Conservation (phyloP, 2,113 vertebrate genomes). For the Bubo blakistoni region DNA sequence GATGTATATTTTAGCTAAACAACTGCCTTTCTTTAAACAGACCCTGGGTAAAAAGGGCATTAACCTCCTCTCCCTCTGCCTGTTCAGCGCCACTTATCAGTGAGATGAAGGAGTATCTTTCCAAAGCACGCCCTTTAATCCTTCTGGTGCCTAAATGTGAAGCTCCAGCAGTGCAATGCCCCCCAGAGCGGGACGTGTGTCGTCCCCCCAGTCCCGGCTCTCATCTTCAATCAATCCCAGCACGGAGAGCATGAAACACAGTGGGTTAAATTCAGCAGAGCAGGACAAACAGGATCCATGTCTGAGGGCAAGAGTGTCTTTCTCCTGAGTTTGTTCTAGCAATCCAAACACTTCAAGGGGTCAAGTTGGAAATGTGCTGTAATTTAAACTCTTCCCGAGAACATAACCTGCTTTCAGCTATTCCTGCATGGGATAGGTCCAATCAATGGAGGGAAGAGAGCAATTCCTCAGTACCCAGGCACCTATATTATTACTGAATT, state of each 20-base stretch:
- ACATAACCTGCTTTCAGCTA: background rate
- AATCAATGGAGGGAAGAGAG: background rate
- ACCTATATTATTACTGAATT: background rate
- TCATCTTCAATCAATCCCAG: background rate
- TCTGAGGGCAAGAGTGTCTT: background rate
- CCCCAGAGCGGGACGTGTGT: background rate
- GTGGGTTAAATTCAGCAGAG: background rate
- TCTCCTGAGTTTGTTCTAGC: background rate
- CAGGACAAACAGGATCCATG: background rate
- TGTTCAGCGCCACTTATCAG: background rate
- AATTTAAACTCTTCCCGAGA: background rate
- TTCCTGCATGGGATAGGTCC: background rate
- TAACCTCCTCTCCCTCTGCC: background rate
- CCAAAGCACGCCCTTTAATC: background rate
- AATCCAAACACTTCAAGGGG: background rate
- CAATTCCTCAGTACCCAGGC: background rate
- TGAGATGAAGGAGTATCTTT: background rate
- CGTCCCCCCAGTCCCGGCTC: background rate
- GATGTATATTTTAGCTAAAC: conserved; percentile 8
- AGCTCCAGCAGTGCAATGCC: background rate
- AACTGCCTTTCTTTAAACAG: conserved; percentile 17
- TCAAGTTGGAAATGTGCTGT: background rate
- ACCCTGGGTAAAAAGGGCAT: background rate
- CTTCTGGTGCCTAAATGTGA: background rate
- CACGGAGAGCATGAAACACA: background rate